Percentiles rank a stretch among this genome's conserved stretches.
phyloP scores from a whole-genome alignment of 2,797 vertebrate genomes.

The Gambusia yucatana region DNA sequence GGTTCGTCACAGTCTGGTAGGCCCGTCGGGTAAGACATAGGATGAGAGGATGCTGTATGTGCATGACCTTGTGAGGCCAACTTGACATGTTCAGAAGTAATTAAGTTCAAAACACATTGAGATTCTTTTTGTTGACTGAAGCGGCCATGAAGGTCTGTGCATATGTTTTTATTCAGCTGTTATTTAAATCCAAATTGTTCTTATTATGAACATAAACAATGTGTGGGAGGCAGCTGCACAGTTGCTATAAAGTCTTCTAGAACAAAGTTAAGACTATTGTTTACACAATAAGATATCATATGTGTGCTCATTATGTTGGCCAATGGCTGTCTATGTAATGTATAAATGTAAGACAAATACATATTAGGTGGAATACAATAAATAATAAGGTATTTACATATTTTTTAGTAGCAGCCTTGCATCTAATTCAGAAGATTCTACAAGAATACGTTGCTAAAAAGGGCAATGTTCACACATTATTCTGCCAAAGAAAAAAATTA shows the following conservation, averaged over 20 bases:
- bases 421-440: neutral
- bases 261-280: conserved; percentile 3
- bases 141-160: neutral
- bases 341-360: neutral
- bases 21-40: conserved; percentile 6
- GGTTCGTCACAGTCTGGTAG: conserved; percentile 31
- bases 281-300: neutral
- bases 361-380: neutral
- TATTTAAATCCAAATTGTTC: conserved; percentile 3
- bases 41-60: conserved; percentile 6
- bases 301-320: neutral
- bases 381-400: neutral
- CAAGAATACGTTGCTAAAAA: neutral
- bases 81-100: conserved; percentile 61
- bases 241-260: neutral
- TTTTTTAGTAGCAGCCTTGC: neutral
- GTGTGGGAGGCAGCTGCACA: neutral
- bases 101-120: conserved; percentile 38
- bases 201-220: neutral
- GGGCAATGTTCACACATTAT: neutral
- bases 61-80: conserved; percentile 38
- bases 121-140: conserved; percentile 13
- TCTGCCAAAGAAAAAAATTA: neutral
- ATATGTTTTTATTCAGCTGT: conserved; percentile 1
- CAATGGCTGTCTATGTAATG: neutral